These are phyloP conservation scores for Casuarius casuarius DNA, from an alignment of 2,113 vertebrate genomes.

Conservation along the genomic window DNA sequence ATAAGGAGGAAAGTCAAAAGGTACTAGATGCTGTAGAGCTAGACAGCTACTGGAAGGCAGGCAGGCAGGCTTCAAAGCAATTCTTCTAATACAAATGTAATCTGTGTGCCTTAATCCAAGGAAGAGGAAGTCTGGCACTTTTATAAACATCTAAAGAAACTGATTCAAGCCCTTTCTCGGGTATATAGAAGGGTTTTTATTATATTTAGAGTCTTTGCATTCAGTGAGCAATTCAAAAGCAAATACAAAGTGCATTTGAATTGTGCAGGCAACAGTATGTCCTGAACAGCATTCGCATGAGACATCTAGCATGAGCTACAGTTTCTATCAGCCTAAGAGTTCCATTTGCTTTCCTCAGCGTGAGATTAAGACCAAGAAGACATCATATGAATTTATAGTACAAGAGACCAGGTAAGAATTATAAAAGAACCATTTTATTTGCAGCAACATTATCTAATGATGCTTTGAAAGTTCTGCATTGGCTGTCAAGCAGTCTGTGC, in stretches of 20 bases:
- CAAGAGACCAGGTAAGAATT: background rate
- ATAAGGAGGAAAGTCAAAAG: background rate
- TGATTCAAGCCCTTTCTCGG: background rate
- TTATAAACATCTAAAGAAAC: background rate
- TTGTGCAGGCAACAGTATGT: background rate
- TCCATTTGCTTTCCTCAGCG: background rate
- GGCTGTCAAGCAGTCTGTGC: background rate
- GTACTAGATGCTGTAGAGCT: background rate
- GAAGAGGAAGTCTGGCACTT: background rate
- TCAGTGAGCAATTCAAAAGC: background rate
- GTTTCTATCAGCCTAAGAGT: background rate
- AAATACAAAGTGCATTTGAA: background rate
- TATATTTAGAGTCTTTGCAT: background rate
- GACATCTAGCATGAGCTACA: background rate
- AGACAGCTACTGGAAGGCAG: background rate
- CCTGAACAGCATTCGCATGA: background rate
- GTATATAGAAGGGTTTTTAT: background rate
- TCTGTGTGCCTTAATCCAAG: background rate
- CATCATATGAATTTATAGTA: background rate
- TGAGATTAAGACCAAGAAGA: background rate
- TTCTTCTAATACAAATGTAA: background rate
- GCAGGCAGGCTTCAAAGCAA: background rate
- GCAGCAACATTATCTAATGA: background rate
- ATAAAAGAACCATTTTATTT: background rate
- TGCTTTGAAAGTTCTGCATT: background rate